Evolutionary conservation across 2,888 invertebrate genomes (phyloP), one percentile per base, ranked within the genome.

Genomic region (Liposcelis brunnea): DNA sequence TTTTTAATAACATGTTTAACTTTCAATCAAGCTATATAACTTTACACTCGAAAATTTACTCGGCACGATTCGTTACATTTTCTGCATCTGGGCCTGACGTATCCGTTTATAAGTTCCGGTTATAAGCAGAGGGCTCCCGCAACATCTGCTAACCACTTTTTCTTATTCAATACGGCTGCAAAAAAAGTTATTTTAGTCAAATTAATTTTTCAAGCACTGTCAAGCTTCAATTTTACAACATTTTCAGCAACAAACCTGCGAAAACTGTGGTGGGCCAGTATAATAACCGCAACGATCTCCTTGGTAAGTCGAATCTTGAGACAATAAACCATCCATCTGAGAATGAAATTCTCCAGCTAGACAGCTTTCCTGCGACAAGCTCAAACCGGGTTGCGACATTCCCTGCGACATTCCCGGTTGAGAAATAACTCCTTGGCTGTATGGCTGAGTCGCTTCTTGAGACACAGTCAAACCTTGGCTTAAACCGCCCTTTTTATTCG

Each of bases 281-380:
- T 53, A 55, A 15, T 18, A 40, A 2, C 53, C 49, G 32, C 55
- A 54, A 42, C 56, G 51, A 32, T 57, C 70, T 36, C 70, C 83
- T 65, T 84, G 83, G 67, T 83, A 85, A 53, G 80, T 80, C 38
- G 84, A 84, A 65, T 89, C 93, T 69, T 94, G 94, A 43, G 93
- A 94, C 56, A 94, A 70, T 57, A 94, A 74, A 46, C 87, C 90
- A 63, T 94, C 94, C 70, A 90, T 86, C 69, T 94, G 93, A 44
- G 91, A 91, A 59, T 84, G 84, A 63, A 83, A 83, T 63, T 87
- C 87, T 32, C 74, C 74, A 44, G 80, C 77, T 63, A 83, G 75
- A 60, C 80, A 77, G 48, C 83, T 83, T 64, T 89, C 87, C 69
- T 86, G 80, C 53, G 77, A 77, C 54, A 77, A 67, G 62, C 84